These are phyloP conservation scores for Nixonia krombeini DNA, from an alignment of 1,140 invertebrate species.

Conservation along the genomic window DNA sequence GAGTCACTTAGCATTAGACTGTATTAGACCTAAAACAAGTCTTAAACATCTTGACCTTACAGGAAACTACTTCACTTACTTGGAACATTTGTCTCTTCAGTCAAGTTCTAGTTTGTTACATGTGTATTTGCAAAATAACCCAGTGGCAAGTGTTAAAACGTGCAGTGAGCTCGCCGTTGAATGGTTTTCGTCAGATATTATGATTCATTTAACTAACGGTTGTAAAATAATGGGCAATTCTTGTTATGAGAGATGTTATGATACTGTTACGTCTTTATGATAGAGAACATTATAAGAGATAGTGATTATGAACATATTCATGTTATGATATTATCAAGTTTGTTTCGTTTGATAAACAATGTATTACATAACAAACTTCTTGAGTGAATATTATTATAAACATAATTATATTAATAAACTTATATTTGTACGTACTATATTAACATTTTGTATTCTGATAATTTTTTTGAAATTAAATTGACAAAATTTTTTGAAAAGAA, in stretches of 20 bases:
- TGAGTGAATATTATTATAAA: no score
- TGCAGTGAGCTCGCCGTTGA: conserved; percentile 30
- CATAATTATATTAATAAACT: no score
- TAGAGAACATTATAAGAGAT: conserved; percentile 16
- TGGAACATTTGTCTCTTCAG: conserved; percentile 50
- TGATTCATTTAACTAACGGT: conserved; percentile 47
- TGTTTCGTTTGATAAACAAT: no score
- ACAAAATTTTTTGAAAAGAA: no score
- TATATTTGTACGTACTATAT: no score
- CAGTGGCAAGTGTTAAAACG: conserved; percentile 38
- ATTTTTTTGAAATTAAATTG: no score
- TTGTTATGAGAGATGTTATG: conserved; percentile 48
- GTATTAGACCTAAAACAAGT: conserved; percentile 46
- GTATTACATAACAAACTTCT: no score
- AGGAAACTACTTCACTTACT: conserved; percentile 53
- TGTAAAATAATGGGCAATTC: conserved; percentile 30
- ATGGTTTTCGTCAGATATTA: conserved; percentile 44
- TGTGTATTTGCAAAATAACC: conserved; percentile 53
- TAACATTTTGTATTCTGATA: no score
- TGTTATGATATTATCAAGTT: no score
- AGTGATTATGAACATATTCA: no score
- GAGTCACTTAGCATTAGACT: conserved; percentile 46
- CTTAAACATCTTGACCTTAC: conserved; percentile 52
- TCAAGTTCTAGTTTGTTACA: conserved; percentile 31
- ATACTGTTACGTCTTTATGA: no score